Evolutionary conservation across 2,113 vertebrate genomes (phyloP), one percentile per base, ranked within the genome.

Genomic region (Neolamprologus longior): DNA sequence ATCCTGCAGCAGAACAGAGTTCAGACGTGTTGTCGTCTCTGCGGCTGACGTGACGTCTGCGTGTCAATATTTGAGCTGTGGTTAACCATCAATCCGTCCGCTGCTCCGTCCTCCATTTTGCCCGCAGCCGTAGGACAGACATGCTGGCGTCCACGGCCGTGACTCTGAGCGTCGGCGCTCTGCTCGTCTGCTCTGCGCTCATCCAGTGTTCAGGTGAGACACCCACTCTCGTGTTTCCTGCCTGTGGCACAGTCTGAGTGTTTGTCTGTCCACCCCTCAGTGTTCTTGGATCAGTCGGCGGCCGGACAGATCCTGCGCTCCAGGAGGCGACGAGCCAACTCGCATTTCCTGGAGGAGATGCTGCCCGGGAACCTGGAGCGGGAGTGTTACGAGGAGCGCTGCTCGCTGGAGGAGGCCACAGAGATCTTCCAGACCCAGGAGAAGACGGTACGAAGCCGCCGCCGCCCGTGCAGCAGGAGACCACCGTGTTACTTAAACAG

Each of bases 361-460:
- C 53, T 82, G n/a, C 93, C 96, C 0, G 97, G 97, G 17, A 93
- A 97, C 90, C 87, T 98, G 92, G 97, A 98, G 93, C 93, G 98
- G 45, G 97, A 98, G 83, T 97, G 97, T 81, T 96, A 87, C 0
- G 97, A 98, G 92, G 97, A 98, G 82, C 86, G 14, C 3, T 98
- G 97, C 85, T 97, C 96, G 0, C 96, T 96, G 85, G 97, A 98
- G 91, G 98, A 98, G 90, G 97, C 96, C 0, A 81, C 92, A 2
- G 97, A 98, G 91, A 97, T 98, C 92, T 98, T 97, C 92, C 96
- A 96, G 86, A 97, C 93, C 0, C 92, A 53, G 10, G 97, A 98
- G 94, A 98, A 97, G 91, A 97, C 94, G 4, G 97, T 98, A 92
- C 73, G 90, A 21, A 85, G 81, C 7, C 2, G 3, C 24, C 1